Evolutionary conservation across 1,140 invertebrate species (phyloP), one percentile per base, ranked within the genome.

Genomic region (Stegodyphus mimosarum): DNA sequence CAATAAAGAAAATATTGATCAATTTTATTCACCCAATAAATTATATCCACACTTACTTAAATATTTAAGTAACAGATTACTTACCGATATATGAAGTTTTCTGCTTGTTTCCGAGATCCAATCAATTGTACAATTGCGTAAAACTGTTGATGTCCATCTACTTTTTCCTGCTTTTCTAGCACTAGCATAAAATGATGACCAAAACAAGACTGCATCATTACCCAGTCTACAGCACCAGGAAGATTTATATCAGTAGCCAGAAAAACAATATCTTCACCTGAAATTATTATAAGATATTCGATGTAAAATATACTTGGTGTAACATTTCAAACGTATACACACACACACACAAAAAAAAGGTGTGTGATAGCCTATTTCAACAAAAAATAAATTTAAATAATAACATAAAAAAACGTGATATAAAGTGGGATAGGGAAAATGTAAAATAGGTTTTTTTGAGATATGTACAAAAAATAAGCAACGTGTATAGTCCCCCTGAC

Each of bases 121-220:
- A 99, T 99, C 76, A 99, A 91, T 91, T 99, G 98, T 18, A 99
- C 99, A 89, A 99, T 99, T 7, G 99, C 99, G 92, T 99, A 99
- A 91, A 99, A 99, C 91, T 99, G 97, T 89, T 99, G 98, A 90
- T 99, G 96, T 9, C 97, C 97, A 92, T 99, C 97, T 90, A 95
- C 97, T 90, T 99, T 99, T 89, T 98, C 98, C 92, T 99, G 98
- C 91, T 99, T 99, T 91, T 99, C 98, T 50, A 99, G 92, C 17
- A 99, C 98, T 81, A 99, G 92, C 98, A 99, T 99, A 90, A 99
- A 99, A 91, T 99, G 96, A 90, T 99, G 97, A 78, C 96, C 96
- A 91, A 99, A 99, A 91, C 98, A 99, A 10, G 97, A 98, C 90
- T 99, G 98, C 98, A 99, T 99, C 98, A 99, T 99, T 0, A 99